Evolutionary conservation across 2,888 invertebrate genomes (phyloP).

Genomic region (Vesta saturnalis): DNA sequence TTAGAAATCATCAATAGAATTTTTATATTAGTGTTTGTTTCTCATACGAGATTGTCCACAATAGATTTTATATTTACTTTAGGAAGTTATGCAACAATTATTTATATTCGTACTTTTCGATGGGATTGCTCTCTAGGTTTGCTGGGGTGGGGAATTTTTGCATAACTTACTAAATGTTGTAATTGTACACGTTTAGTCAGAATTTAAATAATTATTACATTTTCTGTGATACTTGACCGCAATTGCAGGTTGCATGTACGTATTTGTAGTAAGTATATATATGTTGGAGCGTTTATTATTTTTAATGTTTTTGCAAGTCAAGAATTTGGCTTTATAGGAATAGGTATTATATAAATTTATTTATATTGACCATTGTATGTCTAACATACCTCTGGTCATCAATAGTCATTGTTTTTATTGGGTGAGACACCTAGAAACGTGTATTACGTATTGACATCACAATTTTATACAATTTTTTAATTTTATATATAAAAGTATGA

Average conservation of each 20-base stretch:
- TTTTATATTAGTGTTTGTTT: slow-evolving; percentile 29
- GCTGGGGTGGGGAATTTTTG: slow-evolving; percentile 4
- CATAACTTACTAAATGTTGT: slow-evolving; percentile 31
- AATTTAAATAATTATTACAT: slow-evolving; percentile 43
- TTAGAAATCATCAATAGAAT: slow-evolving; percentile 31
- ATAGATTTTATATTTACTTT: slow-evolving; percentile 23
- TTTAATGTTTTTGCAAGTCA: slow-evolving; percentile 42
- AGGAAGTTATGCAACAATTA: slow-evolving; percentile 25
- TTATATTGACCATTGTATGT: slow-evolving; percentile 37
- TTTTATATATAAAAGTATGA: slow-evolving; percentile 47
- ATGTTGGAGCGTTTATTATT: slow-evolving; percentile 34
- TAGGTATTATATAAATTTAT: slow-evolving; percentile 33
- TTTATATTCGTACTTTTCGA: not conserved
- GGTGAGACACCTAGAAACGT: not conserved
- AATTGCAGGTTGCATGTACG: slow-evolving; percentile 41
- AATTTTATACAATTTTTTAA: slow-evolving; percentile 50
- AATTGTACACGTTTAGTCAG: slow-evolving; percentile 41
- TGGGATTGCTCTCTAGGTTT: not conserved
- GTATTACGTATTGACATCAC: slow-evolving; percentile 33
- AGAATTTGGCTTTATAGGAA: slow-evolving; percentile 33
- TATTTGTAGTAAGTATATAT: slow-evolving; percentile 39
- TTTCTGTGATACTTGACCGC: slow-evolving; percentile 44
- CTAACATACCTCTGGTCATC: slow-evolving; percentile 43
- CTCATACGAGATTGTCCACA: slow-evolving; percentile 28
- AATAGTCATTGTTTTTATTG: slow-evolving; percentile 40